Evolutionary conservation across 2,113 vertebrate species (phyloP).

Genomic region (Oplegnathus fasciatus): DNA sequence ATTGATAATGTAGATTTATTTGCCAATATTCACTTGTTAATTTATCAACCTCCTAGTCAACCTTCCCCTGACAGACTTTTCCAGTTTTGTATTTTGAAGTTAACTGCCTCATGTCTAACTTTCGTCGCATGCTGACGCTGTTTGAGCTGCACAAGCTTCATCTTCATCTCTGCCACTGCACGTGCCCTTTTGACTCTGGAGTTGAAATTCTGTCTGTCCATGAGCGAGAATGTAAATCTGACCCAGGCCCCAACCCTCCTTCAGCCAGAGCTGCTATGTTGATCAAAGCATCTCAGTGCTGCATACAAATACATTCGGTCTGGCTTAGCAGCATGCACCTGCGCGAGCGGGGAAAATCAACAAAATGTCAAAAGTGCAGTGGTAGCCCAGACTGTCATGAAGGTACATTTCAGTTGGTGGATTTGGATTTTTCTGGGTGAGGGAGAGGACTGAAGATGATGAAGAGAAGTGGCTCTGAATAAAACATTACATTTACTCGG

Average conservation of each 20-base stretch:
- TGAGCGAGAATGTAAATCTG: constrained; percentile 23
- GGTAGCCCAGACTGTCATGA: constrained; percentile 12
- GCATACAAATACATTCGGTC: constrained; percentile 42
- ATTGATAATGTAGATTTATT: neutral
- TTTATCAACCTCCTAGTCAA: neutral
- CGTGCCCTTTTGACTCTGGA: constrained; percentile 24
- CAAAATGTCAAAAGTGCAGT: constrained; percentile 37
- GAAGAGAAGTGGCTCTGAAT: constrained; percentile 57
- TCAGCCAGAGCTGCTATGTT: constrained; percentile 25
- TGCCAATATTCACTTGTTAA: neutral
- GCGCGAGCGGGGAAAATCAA: constrained; percentile 19
- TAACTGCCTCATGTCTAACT: neutral
- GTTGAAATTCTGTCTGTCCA: constrained; percentile 5
- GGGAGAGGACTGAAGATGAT: constrained; percentile 43
- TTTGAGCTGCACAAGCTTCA: neutral
- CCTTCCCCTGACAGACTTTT: neutral
- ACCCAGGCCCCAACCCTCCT: neutral
- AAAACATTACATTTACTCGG: constrained; percentile 67
- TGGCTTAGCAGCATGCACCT: constrained; percentile 1
- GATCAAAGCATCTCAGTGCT: constrained; percentile 39
- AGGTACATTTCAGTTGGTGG: constrained; percentile 30
- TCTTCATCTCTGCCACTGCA: constrained; percentile 12
- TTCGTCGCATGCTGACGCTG: neutral
- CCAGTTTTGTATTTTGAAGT: neutral
- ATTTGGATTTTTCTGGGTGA: constrained; percentile 34